These are phyloP conservation scores for Siderastrea siderea DNA, from an alignment of 92 coral and sea anemone genomes.

Conservation along the genomic window DNA sequence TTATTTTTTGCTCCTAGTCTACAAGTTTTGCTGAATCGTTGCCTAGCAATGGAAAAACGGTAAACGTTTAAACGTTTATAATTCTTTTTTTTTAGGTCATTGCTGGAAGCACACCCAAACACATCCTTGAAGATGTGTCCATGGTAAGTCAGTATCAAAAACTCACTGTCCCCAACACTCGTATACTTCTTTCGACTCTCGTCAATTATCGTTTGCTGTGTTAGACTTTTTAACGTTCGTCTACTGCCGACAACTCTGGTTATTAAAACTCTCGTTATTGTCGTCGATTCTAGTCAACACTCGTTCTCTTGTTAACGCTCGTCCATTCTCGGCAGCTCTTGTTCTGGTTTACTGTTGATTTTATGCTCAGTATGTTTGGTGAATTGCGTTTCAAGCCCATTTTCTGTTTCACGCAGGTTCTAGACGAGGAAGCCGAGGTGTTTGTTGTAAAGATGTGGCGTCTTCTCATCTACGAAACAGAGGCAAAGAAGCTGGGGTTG, in stretches of 20 bases:
- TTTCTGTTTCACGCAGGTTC: conserved; percentile 67
- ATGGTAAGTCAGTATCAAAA: conserved; percentile 76
- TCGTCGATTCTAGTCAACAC: too few relatives aligned
- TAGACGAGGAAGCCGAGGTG: conserved; percentile 99
- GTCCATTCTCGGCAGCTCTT: neutral
- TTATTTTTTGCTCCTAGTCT: too few relatives aligned
- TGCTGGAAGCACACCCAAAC: conserved; percentile 94
- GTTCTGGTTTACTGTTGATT: neutral
- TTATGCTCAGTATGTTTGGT: neutral
- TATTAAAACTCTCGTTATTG: too few relatives aligned
- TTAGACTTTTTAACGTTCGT: too few relatives aligned
- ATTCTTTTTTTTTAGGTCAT: conserved; percentile 73
- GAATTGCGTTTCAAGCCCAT: neutral
- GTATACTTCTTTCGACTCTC: too few relatives aligned
- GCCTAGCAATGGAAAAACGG: too few relatives aligned
- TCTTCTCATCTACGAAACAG: conserved; percentile 98
- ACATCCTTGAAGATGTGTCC: conserved; percentile 96
- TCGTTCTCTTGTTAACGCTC: neutral
- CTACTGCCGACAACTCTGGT: too few relatives aligned
- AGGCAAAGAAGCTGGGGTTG: conserved; percentile 99
- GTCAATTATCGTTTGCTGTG: too few relatives aligned
- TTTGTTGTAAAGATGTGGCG: conserved; percentile 99
- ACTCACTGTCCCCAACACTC: neutral
- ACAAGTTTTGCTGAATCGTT: too few relatives aligned
- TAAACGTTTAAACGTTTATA: neutral